These are phyloP conservation scores for Macaca nemestrina DNA, from an alignment of 2,113 vertebrate species.

Conservation along the genomic window DNA sequence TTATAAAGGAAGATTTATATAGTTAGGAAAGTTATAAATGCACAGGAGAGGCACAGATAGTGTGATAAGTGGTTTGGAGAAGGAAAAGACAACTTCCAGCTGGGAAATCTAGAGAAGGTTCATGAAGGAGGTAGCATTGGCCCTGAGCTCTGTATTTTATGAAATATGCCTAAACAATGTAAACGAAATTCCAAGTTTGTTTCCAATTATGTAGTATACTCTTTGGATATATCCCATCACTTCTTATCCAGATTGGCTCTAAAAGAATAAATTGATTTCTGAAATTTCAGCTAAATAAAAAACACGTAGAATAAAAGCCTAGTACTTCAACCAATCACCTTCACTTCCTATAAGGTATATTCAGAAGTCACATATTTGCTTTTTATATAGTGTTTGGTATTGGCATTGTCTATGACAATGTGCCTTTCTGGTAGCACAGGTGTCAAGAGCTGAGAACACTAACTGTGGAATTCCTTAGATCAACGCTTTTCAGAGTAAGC, in stretches of 20 bases:
- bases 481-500: neutral
- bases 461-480: neutral
- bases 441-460: neutral
- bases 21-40: neutral
- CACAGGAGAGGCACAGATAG: neutral
- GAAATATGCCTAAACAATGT: neutral
- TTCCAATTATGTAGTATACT: neutral
- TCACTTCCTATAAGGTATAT: neutral
- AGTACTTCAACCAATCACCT: neutral
- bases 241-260: neutral
- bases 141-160: neutral
- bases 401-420: neutral
- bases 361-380: neutral
- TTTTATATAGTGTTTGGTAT: neutral
- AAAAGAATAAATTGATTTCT: neutral
- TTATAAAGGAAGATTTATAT: no score
- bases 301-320: neutral
- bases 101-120: neutral
- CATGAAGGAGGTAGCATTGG: neutral
- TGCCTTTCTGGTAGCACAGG: neutral
- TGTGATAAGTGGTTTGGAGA: neutral
- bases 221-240: neutral
- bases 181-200: neutral
- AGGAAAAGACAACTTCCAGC: neutral
- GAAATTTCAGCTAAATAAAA: neutral